phyloP scores from a whole-genome alignment of 2,888 invertebrate genomes.

The Elysia crispata region DNA sequence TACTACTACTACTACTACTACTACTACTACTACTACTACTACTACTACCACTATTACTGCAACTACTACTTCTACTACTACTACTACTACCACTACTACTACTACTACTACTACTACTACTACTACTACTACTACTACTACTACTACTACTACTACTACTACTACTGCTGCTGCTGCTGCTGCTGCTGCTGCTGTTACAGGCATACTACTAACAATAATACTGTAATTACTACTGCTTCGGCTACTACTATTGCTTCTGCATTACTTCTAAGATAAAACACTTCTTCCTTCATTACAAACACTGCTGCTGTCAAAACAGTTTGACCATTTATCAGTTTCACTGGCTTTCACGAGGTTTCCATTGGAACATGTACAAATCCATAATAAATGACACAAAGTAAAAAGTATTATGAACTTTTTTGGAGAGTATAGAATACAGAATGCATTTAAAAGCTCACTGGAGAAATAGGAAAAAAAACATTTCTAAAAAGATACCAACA shows the following conservation, averaged over 20 bases:
- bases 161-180: conserved; percentile 1
- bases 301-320: no score
- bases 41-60: conserved; percentile 6
- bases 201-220: neutral
- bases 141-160: neutral
- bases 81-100: conserved; percentile 5
- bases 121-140: conserved; percentile 11
- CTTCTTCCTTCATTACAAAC: no score
- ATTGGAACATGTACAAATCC: no score
- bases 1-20: neutral
- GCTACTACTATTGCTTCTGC: neutral
- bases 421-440: no score
- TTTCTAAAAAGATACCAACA: no score
- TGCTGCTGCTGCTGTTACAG: neutral
- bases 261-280: no score
- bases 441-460: no score
- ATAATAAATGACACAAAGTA: no score
- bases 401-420: no score
- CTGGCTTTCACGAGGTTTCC: no score
- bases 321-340: no score
- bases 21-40: conserved; percentile 19
- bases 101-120: conserved; percentile 17
- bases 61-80: neutral
- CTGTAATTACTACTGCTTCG: neutral
- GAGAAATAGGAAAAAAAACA: no score